Evolutionary conservation across 2,888 invertebrate species (phyloP), one percentile per base, ranked within the genome.

Genomic region (Pemphredon lugubris): DNA sequence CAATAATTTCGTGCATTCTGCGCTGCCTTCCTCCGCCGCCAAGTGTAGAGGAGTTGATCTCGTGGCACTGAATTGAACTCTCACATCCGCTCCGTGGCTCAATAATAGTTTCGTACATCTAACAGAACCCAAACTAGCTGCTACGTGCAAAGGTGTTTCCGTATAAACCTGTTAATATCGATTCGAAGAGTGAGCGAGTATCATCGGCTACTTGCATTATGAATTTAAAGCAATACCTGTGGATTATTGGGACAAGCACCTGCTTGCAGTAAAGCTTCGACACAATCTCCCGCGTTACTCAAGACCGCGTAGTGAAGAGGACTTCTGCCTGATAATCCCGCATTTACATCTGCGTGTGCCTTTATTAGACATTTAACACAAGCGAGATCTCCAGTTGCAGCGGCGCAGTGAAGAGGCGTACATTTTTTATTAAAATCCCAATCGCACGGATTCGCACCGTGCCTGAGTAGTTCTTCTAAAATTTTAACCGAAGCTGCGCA

Each of bases 21-120:
- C 93, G 84, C 95, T 95, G 4, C 96, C 96, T 81, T 97, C 96
- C 85, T 96, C 96, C 0, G 97, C 96, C 3, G 97, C 96, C 79
- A 97, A 90, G 90, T 97, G 97, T 23, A 98, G 89, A 1, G 97
- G 95, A 0, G 97, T 96, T 54, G 95, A 93, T 83, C 94, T 92
- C 18, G 93, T 93, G 0, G 91, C 86, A 0, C 96, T 95, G 73
- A 93, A 91, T 71, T 95, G 94, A 0, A 95, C 95, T 51, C 94
- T 91, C 0, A 95, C 94, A 83, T 96, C 96, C 0, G 96, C 96
- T 18, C 96, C 96, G 79, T 95, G 92, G 60, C 92, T 93, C 65
- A 96, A 90, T 18, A 97, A 91, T 72, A 97, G 90, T 87, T 93
- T 92, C 34, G 95, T 92, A 87, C 94, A 95, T 40, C 92, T 91